Conservation (phyloP, 2,797 vertebrate species). For the Catostomus latipinnis region DNA sequence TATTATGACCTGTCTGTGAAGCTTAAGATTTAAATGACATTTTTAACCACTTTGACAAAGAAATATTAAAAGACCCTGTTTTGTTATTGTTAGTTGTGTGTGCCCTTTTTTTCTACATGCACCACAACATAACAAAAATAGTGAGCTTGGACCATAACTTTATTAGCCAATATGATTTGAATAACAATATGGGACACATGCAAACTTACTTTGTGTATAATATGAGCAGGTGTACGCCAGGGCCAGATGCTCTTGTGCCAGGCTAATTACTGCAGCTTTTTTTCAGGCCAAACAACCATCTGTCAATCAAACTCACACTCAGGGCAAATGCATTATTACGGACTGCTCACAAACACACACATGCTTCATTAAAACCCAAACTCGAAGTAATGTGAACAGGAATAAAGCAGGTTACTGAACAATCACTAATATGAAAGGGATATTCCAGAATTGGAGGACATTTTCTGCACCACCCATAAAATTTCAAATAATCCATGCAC, state of each 20-base stretch:
- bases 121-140: slow-evolving; percentile 50
- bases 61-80: too few species aligned
- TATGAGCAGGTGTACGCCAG: slow-evolving; percentile 61
- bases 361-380: slow-evolving; percentile 40
- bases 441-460: too few species aligned
- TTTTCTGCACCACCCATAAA: too few species aligned
- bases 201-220: slow-evolving; percentile 23
- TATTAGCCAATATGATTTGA: slow-evolving; percentile 47
- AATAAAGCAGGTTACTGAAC: background rate
- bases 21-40: too few species aligned
- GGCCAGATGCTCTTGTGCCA: slow-evolving; percentile 70
- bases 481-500: too few species aligned
- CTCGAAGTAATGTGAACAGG: slow-evolving; percentile 10
- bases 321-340: slow-evolving; percentile 41
- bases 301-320: slow-evolving; percentile 69
- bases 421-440: background rate
- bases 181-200: slow-evolving; percentile 49
- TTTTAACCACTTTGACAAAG: too few species aligned
- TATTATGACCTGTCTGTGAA: too few species aligned
- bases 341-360: slow-evolving; percentile 25
- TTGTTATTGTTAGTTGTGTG: too few species aligned
- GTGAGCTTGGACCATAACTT: slow-evolving; percentile 38
- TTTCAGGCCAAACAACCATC: slow-evolving; percentile 73
- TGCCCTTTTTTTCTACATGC: too few species aligned
- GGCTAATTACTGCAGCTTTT: slow-evolving; percentile 75